Evolutionary conservation across 1,140 invertebrate species (phyloP).

Genomic region (Dryas iulia): DNA sequence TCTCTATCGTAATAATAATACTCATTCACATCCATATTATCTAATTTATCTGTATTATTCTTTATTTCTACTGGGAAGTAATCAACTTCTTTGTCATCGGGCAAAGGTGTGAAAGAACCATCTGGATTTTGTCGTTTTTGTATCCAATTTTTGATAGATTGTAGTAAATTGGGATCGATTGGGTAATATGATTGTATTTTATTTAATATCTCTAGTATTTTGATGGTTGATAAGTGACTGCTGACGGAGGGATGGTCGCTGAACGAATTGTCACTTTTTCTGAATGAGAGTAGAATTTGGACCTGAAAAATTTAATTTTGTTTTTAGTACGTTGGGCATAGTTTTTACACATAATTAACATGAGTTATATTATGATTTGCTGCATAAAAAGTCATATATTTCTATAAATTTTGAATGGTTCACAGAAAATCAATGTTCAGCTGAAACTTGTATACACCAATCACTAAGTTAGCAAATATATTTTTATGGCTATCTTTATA

Average conservation of each 20-base stretch:
- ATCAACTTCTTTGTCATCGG: conserved; percentile 80
- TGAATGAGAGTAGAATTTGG: conserved; percentile 82
- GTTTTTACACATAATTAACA: too few species aligned
- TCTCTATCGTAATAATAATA: conserved; percentile 75
- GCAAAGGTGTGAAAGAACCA: conserved; percentile 81
- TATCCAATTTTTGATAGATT: conserved; percentile 82
- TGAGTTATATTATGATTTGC: too few species aligned
- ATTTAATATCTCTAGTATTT: conserved; percentile 81
- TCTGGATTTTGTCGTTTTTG: conserved; percentile 81
- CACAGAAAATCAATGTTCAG: too few species aligned
- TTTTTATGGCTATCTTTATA: too few species aligned
- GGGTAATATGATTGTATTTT: conserved; percentile 82
- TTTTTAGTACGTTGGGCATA: neutral
- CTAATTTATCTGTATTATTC: conserved; percentile 54
- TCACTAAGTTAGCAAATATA: too few species aligned
- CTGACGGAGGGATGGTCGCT: conserved; percentile 83
- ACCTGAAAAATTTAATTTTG: conserved; percentile 63
- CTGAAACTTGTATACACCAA: too few species aligned
- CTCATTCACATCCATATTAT: conserved; percentile 56
- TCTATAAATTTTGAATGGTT: too few species aligned
- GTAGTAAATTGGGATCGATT: conserved; percentile 81
- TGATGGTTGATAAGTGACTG: conserved; percentile 81
- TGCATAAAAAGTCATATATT: too few species aligned
- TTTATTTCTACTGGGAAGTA: conserved; percentile 69
- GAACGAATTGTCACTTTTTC: conserved; percentile 82